Evolutionary conservation across 2,113 vertebrate species (phyloP), one percentile per base, ranked within the genome.

Genomic region (Mormyrus lacerda): DNA sequence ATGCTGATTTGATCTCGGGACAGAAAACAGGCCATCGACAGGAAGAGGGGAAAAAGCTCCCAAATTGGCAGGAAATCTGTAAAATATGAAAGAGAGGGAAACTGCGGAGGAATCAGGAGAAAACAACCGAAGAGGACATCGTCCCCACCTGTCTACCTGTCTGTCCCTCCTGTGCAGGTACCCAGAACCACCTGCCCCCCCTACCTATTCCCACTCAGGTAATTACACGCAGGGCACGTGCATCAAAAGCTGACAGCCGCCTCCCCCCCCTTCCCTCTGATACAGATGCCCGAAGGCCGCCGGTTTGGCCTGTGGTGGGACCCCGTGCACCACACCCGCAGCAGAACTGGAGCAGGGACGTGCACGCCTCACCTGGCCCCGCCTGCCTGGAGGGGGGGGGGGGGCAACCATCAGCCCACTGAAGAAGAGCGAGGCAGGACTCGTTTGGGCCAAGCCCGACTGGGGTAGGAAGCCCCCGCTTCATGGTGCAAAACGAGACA

Each of bases 221-320:
- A 95, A 93, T 94, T 93, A 94, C 89, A 91, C 90, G 92, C 90
- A 89, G 89, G 69, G 87, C 88, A 91, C 91, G 92, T 90, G 91
- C 35, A 42, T 19, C 91, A 50, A 90, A 89, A 89, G n/a, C 45
- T 88, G 61, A 61, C 50, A 35, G 51, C 8, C 44, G 3, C 44
- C 39, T 58, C 17, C 17, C 13, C 50, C 9, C n/a, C 1, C 24
- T 9, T 50, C 48, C 13, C 48, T 79, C 17, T 42, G 73, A 39
- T 79, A 35, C 17, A 15, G 55, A 35, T 24, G 4, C 24, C 89
- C 90, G 24, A 90, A 90, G 89, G 92, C 91, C 91, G 91, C 90
- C 91, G 65, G 89, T 91, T 90, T 91, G 92, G 91, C 92, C 92
- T 93, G 89, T 90, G 84, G 89, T 83, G 88, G 89, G 89, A 92